Evolutionary conservation across 1,140 invertebrate species (phyloP), one percentile per base, ranked within the genome.

Genomic region (Venturia canescens): DNA sequence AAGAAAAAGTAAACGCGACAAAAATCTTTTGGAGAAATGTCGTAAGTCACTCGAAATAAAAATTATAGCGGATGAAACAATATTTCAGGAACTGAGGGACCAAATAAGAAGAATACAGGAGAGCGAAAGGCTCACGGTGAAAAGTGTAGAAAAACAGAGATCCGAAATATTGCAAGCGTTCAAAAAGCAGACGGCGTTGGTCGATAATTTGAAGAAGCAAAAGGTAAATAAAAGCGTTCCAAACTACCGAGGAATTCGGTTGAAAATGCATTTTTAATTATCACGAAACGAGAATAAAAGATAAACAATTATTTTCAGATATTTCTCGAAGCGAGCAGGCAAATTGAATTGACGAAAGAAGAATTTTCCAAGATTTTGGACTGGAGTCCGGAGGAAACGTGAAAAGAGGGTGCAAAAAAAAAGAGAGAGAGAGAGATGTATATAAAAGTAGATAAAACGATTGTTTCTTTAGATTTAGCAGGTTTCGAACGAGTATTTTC

Each of bases 201-300:
- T 93, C 21, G 91, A 93, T 80, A 93, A 93, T 86, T 85, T 94
- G 11, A 93, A 93, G 77, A 93, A 91, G 82, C 93, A 94, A 88
- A 93, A 92, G 83, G 92, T 93, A 86, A 72, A 50, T 2, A 66
- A n/a, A 23, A 48, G 21, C 21, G n/a, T 3, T 53, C 18, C 18
- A 18, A 53, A 53, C 1, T 7, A 18, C 6, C 50, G 2, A 53
- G 5, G 1, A 44, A 44, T 44, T 44, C 13, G 7, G 13, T 44
- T 9, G 1, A 44, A 44, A 3, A 44, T 44, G 7, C 7, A 9
- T 44, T 13, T 44, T 44, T 44, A 44, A 44, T 44, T 44, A 13
- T 44, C 38, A 34, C 34, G 11, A 44, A 44, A 44, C 5, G 13
- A 18, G 26, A 74, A 74, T 29, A 29, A 74, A 74, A 74, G 21